Conservation (phyloP, 2,888 invertebrate genomes). For the Sicus ferrugineus region DNA sequence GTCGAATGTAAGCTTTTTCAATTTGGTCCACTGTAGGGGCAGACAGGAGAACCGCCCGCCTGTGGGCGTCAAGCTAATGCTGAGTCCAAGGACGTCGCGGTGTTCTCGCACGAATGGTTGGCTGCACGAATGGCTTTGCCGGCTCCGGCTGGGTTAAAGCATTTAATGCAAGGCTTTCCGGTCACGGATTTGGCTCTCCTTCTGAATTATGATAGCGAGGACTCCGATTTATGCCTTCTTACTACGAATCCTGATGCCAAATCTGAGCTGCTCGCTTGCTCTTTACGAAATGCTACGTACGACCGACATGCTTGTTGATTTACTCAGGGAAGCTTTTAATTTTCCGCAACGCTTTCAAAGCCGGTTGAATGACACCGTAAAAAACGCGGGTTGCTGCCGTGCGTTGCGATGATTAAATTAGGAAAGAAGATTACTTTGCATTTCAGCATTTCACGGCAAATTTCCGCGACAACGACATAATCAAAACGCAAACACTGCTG, state of each 20-base stretch:
- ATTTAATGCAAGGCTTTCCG: slow-evolving; percentile 26
- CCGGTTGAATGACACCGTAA: background rate
- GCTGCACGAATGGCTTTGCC: background rate
- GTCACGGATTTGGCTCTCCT: slow-evolving; percentile 22
- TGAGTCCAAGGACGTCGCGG: background rate
- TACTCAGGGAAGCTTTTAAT: too few relatives aligned
- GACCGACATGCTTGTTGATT: too few relatives aligned
- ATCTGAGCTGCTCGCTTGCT: background rate
- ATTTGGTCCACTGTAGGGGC: background rate
- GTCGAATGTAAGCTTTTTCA: slow-evolving; percentile 22
- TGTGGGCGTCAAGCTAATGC: background rate
- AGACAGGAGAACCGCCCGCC: too few relatives aligned
- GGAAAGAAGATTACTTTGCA: background rate
- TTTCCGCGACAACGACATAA: background rate
- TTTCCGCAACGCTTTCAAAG: background rate
- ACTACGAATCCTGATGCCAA: background rate
- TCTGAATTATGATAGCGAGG: slow-evolving; percentile 24
- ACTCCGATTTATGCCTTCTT: slow-evolving; percentile 21
- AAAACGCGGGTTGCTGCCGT: background rate
- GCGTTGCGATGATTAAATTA: background rate
- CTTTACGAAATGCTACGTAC: background rate
- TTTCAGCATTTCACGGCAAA: background rate
- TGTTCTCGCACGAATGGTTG: background rate
- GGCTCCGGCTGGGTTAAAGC: background rate
- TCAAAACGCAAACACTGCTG: background rate